Conservation (phyloP, 2,888 invertebrate genomes). For the Eurytoma californica region DNA sequence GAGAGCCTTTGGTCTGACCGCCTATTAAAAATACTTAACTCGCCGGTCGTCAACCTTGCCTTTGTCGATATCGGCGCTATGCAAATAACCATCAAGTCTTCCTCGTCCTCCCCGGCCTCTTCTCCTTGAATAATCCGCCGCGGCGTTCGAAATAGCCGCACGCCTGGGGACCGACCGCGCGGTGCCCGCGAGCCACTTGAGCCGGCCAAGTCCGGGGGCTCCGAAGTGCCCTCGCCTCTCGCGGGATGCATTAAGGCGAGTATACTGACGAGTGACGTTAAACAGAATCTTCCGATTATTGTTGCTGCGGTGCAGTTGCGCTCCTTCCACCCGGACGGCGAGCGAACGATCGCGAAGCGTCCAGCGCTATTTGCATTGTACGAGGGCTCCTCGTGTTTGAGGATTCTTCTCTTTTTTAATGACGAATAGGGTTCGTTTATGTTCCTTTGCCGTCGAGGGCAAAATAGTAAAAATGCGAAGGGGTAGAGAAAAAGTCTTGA, state of each 20-base stretch:
- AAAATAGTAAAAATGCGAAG: too few species aligned
- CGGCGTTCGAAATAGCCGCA: slow-evolving; percentile 14
- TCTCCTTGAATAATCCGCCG: slow-evolving; percentile 50
- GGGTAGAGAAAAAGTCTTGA: too few species aligned
- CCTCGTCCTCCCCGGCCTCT: slow-evolving; percentile 12
- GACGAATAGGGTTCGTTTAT: too few species aligned
- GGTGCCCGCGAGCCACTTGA: slow-evolving; percentile 26
- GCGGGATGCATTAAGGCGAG: slow-evolving; percentile 35
- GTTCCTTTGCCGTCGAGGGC: too few species aligned
- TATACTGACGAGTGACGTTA: slow-evolving; percentile 44
- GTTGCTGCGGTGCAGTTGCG: slow-evolving; percentile 15
- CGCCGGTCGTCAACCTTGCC: slow-evolving; percentile 57
- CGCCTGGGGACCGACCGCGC: neutral
- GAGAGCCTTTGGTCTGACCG: slow-evolving; percentile 60
- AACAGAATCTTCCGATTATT: slow-evolving; percentile 51
- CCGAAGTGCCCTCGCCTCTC: slow-evolving; percentile 23
- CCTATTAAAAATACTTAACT: slow-evolving; percentile 71
- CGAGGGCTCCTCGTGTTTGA: too few species aligned
- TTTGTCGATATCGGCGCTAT: slow-evolving; percentile 54
- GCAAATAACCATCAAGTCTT: slow-evolving; percentile 55
- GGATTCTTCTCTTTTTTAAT: too few species aligned
- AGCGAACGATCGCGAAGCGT: too few species aligned
- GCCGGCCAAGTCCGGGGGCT: neutral
- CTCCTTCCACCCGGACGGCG: too few species aligned
- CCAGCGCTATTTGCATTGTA: too few species aligned